These are phyloP conservation scores for Cinara cedri DNA, from an alignment of 2,888 invertebrate genomes.

Conservation along the genomic window DNA sequence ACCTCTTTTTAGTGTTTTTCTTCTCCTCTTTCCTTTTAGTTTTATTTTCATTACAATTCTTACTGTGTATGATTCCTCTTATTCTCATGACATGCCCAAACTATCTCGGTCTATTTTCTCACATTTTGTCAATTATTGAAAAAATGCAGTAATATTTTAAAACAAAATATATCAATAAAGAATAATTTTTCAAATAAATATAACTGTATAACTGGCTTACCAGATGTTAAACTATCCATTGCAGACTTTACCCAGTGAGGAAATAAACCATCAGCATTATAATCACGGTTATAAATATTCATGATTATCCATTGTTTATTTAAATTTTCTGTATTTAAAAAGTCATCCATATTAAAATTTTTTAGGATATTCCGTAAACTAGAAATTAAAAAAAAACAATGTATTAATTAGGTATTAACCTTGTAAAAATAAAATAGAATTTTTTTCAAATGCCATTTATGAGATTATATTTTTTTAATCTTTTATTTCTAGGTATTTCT, in stretches of 20 bases:
- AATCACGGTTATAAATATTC: conserved; percentile 48
- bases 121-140: too few species aligned
- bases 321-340: conserved; percentile 48
- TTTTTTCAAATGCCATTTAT: too few species aligned
- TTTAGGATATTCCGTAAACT: conserved; percentile 37
- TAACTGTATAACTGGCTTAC: not conserved
- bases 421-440: too few species aligned
- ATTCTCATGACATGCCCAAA: too few species aligned
- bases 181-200: not conserved
- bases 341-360: conserved; percentile 51
- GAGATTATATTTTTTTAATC: too few species aligned
- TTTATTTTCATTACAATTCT: too few species aligned
- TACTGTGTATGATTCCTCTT: too few species aligned
- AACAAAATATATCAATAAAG: not conserved
- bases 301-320: conserved; percentile 52
- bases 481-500: too few species aligned
- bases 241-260: conserved; percentile 51
- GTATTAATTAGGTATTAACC: too few species aligned
- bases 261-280: conserved; percentile 47
- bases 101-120: too few species aligned
- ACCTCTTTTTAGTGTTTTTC: too few species aligned
- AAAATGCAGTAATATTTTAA: not conserved
- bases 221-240: conserved; percentile 46
- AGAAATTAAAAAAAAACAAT: conserved; percentile 8
- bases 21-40: too few species aligned